Evolutionary conservation across 2,113 vertebrate species (phyloP).

Genomic region (Halichoeres trimaculatus): DNA sequence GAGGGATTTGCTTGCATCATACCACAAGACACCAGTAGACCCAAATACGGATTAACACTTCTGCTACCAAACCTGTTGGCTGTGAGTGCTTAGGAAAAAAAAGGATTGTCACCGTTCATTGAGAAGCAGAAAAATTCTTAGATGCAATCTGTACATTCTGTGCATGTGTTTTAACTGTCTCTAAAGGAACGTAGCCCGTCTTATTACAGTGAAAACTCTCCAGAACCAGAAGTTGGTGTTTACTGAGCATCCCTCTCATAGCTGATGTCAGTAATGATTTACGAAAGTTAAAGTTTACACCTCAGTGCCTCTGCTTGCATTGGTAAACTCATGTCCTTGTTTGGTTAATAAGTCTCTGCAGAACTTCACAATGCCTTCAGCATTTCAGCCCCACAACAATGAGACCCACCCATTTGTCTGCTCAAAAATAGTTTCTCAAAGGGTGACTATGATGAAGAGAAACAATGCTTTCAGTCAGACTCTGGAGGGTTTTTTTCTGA

Average conservation of each 20-base stretch:
- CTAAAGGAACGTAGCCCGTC: constrained; percentile 16
- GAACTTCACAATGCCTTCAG: constrained; percentile 63
- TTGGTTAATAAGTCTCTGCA: constrained; percentile 60
- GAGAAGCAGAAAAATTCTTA: neutral
- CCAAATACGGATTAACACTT: no score
- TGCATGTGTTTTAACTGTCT: neutral
- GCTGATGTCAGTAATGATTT: constrained; percentile 34
- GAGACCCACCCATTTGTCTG: constrained; percentile 26
- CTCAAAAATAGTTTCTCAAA: constrained; percentile 54
- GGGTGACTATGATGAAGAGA: constrained; percentile 18
- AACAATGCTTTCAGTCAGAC: constrained; percentile 23
- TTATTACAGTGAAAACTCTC: constrained; percentile 20
- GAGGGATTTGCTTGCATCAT: no score
- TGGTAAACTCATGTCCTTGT: constrained; percentile 53
- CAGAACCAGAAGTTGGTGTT: constrained; percentile 5
- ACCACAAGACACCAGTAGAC: no score
- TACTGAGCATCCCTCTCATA: constrained; percentile 24
- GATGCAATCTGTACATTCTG: neutral
- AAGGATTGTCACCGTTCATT: neutral
- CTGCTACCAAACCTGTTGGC: neutral
- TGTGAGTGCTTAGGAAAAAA: neutral
- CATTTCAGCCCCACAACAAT: constrained; percentile 60
- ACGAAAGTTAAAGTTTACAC: constrained; percentile 26
- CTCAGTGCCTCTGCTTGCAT: neutral
- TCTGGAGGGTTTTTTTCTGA: neutral